Percentiles rank a stretch among this genome's conserved stretches.
Conservation (phyloP, 2,113 vertebrate species). For the Cyphomyrus plagiostoma region DNA sequence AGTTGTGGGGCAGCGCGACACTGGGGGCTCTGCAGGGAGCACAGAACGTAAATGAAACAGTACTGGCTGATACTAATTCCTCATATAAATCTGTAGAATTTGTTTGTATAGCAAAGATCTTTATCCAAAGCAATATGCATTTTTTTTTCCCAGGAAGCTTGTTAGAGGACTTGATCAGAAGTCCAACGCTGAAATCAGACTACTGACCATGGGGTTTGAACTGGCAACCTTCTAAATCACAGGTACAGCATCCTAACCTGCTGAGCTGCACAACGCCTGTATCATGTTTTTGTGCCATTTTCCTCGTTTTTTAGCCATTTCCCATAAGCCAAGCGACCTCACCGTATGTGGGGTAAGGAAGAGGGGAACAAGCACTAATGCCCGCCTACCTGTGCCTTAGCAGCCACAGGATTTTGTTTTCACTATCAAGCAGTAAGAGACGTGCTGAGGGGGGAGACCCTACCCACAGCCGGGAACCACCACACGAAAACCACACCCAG, state of each 20-base stretch:
- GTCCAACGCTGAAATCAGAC: neutral
- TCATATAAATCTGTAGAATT: neutral
- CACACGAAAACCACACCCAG: neutral
- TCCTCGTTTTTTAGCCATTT: neutral
- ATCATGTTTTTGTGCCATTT: neutral
- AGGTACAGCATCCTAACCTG: neutral
- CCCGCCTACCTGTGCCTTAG: neutral
- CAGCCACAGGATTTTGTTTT: neutral
- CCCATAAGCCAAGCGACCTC: neutral
- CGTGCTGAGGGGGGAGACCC: neutral
- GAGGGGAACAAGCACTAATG: neutral
- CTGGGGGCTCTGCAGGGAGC: constrained; percentile 55
- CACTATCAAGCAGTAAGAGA: neutral
- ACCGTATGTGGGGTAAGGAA: neutral
- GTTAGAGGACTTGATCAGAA: neutral
- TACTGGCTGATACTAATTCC: neutral
- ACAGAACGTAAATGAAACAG: neutral
- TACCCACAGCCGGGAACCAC: neutral
- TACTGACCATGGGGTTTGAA: neutral
- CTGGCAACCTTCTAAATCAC: neutral
- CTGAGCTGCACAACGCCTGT: neutral
- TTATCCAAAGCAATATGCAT: neutral
- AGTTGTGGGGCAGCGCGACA: constrained; percentile 44
- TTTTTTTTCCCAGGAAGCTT: neutral
- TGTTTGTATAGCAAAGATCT: neutral